phyloP scores from a whole-genome alignment of 2,888 invertebrate genomes.

The Philereme transversata region DNA sequence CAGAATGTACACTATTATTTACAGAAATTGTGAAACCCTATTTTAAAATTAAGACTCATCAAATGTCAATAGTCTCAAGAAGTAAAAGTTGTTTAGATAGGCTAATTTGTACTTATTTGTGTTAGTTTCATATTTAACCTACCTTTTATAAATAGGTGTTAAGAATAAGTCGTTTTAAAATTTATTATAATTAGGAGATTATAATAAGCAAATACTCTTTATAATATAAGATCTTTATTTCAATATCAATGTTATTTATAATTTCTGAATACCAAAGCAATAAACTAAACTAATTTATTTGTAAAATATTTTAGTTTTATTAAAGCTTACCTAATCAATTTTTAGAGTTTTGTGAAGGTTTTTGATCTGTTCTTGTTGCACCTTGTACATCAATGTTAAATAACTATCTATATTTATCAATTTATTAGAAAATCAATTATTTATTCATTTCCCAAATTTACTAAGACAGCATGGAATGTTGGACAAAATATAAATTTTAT shows the following conservation, averaged over 20 bases:
- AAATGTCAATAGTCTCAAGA: too few relatives aligned
- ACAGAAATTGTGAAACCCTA: not conserved
- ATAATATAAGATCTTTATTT: constrained; percentile 55
- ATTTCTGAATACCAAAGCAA: constrained; percentile 56
- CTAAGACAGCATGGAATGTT: too few relatives aligned
- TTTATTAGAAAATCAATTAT: not conserved
- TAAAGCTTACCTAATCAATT: constrained; percentile 7
- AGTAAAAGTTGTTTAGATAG: not conserved
- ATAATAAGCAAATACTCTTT: constrained; percentile 45
- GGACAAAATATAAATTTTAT: too few relatives aligned
- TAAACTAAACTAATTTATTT: constrained; percentile 66
- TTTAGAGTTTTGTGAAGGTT: constrained; percentile 19
- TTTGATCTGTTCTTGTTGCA: not conserved
- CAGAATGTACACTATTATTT: not conserved
- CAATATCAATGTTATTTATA: constrained; percentile 58
- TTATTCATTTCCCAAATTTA: too few relatives aligned
- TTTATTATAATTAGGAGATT: constrained; percentile 32
- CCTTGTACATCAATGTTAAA: not conserved
- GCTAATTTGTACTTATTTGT: constrained; percentile 14
- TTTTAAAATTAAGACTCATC: too few relatives aligned
- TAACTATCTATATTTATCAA: not conserved
- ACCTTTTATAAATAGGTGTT: constrained; percentile 13
- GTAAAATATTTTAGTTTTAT: constrained; percentile 40
- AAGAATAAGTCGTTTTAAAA: constrained; percentile 5
- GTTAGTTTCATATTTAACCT: constrained; percentile 9